phyloP scores from a whole-genome alignment of 2,797 vertebrate genomes.

The Cirrhinus mrigala region DNA sequence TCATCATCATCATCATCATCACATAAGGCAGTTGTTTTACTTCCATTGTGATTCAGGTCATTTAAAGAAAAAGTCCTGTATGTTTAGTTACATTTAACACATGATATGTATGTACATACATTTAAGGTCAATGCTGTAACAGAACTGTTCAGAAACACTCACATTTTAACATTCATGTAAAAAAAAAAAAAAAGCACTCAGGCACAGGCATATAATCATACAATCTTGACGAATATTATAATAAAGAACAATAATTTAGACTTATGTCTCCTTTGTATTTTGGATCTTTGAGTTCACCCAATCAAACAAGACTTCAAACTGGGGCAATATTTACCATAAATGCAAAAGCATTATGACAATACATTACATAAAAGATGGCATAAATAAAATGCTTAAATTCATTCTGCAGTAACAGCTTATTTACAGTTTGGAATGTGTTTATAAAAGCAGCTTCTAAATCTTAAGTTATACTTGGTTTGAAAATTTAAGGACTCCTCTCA shows the following conservation, averaged over 20 bases:
- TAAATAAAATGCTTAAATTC: constrained; percentile 11
- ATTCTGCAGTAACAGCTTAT: constrained; percentile 20
- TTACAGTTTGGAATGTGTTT: constrained; percentile 30
- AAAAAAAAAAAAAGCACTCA: neutral
- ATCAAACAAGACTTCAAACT: neutral
- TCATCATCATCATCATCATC: neutral
- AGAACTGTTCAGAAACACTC: constrained; percentile 1
- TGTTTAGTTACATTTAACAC: constrained; percentile 23
- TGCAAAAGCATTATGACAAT: neutral
- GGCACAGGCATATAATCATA: neutral
- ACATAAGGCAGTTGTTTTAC: constrained; percentile 70
- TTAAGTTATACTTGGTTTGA: constrained; percentile 11
- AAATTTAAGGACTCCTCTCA: constrained; percentile 1
- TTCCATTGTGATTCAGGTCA: neutral
- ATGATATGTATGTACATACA: constrained; percentile 16
- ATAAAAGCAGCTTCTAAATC: constrained; percentile 45
- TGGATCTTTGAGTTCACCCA: neutral
- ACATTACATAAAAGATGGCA: neutral
- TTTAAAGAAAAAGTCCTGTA: neutral
- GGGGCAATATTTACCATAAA: neutral
- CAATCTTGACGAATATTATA: neutral
- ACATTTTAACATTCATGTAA: neutral
- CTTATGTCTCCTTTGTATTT: neutral
- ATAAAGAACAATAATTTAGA: constrained; percentile 4
- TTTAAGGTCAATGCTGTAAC: neutral